phyloP scores from a whole-genome alignment of 2,113 vertebrate species.

The Proterorhinus semilunaris region DNA sequence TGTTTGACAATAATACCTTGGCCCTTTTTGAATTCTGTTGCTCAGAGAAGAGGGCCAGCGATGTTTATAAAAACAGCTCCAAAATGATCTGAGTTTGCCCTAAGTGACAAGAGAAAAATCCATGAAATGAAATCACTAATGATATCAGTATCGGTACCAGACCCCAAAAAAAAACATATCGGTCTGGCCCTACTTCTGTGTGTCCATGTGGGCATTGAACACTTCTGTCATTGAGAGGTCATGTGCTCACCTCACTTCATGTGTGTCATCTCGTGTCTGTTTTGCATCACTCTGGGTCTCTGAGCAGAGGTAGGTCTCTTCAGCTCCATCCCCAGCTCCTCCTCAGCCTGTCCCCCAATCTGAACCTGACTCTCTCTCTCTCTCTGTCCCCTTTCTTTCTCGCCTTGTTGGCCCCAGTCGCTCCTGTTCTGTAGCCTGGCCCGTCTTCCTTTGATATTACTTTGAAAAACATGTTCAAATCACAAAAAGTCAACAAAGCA shows the following conservation, averaged over 20 bases:
- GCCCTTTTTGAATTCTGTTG: too few species aligned
- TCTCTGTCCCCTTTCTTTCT: slow-evolving; percentile 14
- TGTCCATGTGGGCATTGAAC: slow-evolving; percentile 33
- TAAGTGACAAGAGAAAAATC: too few species aligned
- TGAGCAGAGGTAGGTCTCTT: slow-evolving; percentile 92
- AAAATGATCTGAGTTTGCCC: too few species aligned
- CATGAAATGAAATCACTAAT: too few species aligned
- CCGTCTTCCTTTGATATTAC: not conserved
- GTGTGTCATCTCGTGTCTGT: slow-evolving; percentile 89
- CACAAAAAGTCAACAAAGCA: too few species aligned
- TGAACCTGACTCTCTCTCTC: slow-evolving; percentile 22
- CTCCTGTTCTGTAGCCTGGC: slow-evolving; percentile 8
- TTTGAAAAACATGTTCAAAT: too few species aligned
- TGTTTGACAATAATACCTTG: too few species aligned
- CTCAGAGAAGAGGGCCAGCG: too few species aligned
- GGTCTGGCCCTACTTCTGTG: not conserved
- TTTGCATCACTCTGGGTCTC: slow-evolving; percentile 87
- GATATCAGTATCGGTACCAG: too few species aligned
- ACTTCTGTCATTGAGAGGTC: slow-evolving; percentile 69
- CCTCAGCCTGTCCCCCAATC: slow-evolving; percentile 16
- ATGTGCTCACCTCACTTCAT: slow-evolving; percentile 84
- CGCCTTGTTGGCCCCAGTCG: slow-evolving; percentile 20
- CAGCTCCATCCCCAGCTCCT: slow-evolving; percentile 31
- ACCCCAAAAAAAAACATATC: too few species aligned
- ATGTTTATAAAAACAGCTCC: too few species aligned